Evolutionary conservation across 2,888 invertebrate genomes (phyloP), one percentile per base, ranked within the genome.

Genomic region (Cephus runcator): DNA sequence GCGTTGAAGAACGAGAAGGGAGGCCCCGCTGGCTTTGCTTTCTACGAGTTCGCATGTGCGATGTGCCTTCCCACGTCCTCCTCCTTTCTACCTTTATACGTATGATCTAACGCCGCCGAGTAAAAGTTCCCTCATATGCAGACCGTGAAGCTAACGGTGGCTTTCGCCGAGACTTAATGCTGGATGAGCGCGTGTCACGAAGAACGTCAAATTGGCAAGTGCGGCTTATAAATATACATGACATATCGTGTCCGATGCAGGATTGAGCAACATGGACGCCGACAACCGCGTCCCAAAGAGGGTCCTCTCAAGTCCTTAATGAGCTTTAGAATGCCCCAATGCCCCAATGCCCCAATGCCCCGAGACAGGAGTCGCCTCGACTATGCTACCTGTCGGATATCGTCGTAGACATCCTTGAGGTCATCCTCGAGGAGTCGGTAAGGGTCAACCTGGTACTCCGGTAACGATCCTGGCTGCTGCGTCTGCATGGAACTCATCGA

Each of bases 361-460:
- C 71, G 12, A n/a, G 71, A 69, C 73, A 36, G 76, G 79, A 80
- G 76, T 80, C 74, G 73, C 15, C 15, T 40, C 40, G 40, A 40
- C 40, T 15, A n/a, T n/a, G 40, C 40, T 92, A 97, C 98, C 93
- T 95, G 93, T 94, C 96, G 94, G 90, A 98, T 97, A 90, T 97
- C 96, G 87, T 95, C 94, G 91, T 97, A 97, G 87, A 98, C 95
- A 87, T 96, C 95, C 90, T 96, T 96, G 82, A 98, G 94, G 91
- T 98, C 98, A 87, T 97, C 96, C 87, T 97, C 96, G 82, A 97
- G 93, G 83, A 98, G 93, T 87, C 95, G 95, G 91, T 97, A 98
- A 81, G 98, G 98, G 93, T 97, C 97, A 85, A 97, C 94, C 92
- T 96, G 95, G 90, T 96, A 95, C 90, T 96, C 96, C 79, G 96